Conservation (phyloP, 2,797 vertebrate species). For the Delichon dasypus region DNA sequence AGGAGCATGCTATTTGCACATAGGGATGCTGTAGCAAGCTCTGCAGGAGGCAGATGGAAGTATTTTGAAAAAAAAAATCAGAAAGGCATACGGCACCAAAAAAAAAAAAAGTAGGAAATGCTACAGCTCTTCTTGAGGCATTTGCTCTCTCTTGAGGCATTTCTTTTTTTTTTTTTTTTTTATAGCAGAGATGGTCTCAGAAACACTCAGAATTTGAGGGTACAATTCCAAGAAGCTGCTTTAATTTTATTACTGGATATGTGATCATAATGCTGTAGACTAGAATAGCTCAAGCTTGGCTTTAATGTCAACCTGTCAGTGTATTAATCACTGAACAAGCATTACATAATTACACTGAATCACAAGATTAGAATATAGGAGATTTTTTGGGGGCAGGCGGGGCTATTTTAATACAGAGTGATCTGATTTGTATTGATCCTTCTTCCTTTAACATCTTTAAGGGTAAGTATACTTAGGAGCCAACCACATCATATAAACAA, state of each 20-base stretch:
- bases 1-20: conserved; percentile 54
- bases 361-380: conserved; percentile 51
- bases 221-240: background rate
- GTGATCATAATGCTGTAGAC: conserved; percentile 32
- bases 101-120: background rate
- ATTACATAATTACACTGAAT: conserved; percentile 64
- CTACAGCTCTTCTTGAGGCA: background rate
- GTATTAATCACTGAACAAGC: conserved; percentile 33
- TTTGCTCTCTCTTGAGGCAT: background rate
- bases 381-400: background rate
- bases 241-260: conserved; percentile 52
- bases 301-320: conserved; percentile 62
- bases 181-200: background rate
- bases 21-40: conserved; percentile 55
- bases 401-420: conserved; percentile 37
- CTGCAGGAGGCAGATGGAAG: conserved; percentile 48
- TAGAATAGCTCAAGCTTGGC: conserved; percentile 47
- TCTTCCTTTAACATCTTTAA: conserved; percentile 53
- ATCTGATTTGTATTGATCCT: conserved; percentile 61
- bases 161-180: background rate
- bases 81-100: conserved; percentile 4
- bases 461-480: conserved; percentile 10
- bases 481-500: conserved; percentile 44
- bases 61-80: conserved; percentile 46
- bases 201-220: background rate